These are phyloP conservation scores for Aphelocoma coerulescens DNA, from an alignment of 2,113 vertebrate species.

Conservation along the genomic window DNA sequence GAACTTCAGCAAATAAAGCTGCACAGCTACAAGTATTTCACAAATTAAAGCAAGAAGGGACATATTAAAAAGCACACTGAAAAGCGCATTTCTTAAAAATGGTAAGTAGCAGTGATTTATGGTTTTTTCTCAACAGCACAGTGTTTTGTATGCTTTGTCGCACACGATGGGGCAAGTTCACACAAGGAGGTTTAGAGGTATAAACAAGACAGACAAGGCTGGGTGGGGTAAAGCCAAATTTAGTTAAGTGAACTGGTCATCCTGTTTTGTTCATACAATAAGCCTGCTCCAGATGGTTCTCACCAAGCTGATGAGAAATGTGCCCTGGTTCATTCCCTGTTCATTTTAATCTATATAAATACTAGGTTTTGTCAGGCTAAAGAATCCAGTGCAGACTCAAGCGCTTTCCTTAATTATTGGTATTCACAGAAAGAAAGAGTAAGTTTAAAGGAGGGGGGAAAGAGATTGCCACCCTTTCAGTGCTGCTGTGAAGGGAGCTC, in stretches of 20 bases:
- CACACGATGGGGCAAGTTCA: not conserved
- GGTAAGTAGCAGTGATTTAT: not conserved
- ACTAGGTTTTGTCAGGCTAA: conserved; percentile 18
- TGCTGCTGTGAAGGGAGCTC: conserved; percentile 59
- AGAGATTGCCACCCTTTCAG: conserved; percentile 60
- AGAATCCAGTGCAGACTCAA: conserved; percentile 30
- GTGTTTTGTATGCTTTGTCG: not conserved
- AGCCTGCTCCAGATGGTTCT: not conserved
- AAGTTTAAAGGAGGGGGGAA: not conserved
- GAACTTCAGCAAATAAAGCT: not conserved
- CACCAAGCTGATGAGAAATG: not conserved
- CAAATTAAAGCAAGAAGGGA: not conserved
- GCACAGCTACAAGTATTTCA: not conserved
- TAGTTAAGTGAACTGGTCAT: conserved; percentile 6
- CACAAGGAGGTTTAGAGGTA: not conserved
- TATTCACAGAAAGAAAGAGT: conserved; percentile 64
- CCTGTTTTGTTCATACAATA: not conserved
- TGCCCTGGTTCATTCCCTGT: not conserved
- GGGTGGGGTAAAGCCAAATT: conserved; percentile 10
- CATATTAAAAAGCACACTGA: not conserved
- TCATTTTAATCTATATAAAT: not conserved
- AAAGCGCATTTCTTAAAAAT: not conserved
- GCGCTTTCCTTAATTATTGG: conserved; percentile 61
- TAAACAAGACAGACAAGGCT: conserved; percentile 50
- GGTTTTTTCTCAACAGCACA: rapidly evolving